Percentiles rank a stretch among this genome's conserved stretches.
phyloP scores from a whole-genome alignment of 2,888 invertebrate species.

The Cheilosia grossa region DNA sequence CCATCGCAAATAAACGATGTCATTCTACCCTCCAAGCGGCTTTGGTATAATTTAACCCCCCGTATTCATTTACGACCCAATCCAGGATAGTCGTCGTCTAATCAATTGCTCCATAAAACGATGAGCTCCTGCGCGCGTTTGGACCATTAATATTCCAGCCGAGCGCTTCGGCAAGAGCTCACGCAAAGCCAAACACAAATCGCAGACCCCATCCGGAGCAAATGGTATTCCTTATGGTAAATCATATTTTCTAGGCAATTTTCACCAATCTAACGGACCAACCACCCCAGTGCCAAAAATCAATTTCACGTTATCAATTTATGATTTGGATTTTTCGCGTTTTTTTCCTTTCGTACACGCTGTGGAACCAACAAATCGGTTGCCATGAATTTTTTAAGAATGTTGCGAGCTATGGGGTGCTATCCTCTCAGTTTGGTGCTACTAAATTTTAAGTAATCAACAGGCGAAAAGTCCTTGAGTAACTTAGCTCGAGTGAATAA shows the following conservation, averaged over 20 bases:
- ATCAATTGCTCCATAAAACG: slow-evolving; percentile 67
- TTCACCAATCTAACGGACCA: slow-evolving; percentile 44
- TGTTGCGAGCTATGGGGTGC: slow-evolving; percentile 12
- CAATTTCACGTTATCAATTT: slow-evolving; percentile 63
- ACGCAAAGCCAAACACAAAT: not conserved
- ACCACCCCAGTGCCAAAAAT: slow-evolving; percentile 32
- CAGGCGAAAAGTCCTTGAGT: slow-evolving; percentile 45
- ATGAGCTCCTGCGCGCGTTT: slow-evolving; percentile 31
- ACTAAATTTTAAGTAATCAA: slow-evolving; percentile 26
- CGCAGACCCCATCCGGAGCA: slow-evolving; percentile 22
- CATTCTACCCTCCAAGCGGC: not conserved
- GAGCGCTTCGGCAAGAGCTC: not conserved
- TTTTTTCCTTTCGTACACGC: slow-evolving; percentile 13
- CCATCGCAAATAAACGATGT: not conserved
- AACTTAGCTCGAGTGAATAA: slow-evolving; percentile 16
- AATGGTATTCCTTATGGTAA: slow-evolving; percentile 57
- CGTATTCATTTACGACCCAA: slow-evolving; percentile 38
- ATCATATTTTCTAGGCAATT: slow-evolving; percentile 68
- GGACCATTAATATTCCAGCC: slow-evolving; percentile 47
- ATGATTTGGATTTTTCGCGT: slow-evolving; percentile 25
- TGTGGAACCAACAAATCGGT: slow-evolving; percentile 16
- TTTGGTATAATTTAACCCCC: slow-evolving; percentile 9
- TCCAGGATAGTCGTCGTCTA: slow-evolving; percentile 42
- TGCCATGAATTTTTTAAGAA: slow-evolving; percentile 49
- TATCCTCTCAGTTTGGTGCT: not conserved